These are phyloP conservation scores for Linnaemya tessellans DNA, from an alignment of 2,888 invertebrate genomes.

Conservation along the genomic window DNA sequence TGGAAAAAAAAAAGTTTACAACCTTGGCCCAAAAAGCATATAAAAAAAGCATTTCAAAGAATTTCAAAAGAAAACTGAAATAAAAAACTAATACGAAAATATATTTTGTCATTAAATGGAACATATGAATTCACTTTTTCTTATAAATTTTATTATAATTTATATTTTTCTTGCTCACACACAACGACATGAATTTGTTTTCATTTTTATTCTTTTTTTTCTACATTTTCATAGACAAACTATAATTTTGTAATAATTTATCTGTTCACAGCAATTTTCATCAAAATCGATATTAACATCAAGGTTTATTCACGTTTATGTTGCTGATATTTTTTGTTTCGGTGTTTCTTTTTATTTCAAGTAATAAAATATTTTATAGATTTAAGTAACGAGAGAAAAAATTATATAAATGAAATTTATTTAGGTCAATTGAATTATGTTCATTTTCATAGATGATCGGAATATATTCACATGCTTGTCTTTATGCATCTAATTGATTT, in stretches of 20 bases:
- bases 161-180: constrained; percentile 6
- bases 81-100: constrained; percentile 33
- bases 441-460: constrained; percentile 35
- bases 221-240: constrained; percentile 28
- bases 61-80: constrained; percentile 13
- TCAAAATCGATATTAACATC: constrained; percentile 65
- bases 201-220: not conserved
- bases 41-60: not conserved
- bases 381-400: not conserved
- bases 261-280: constrained; percentile 63
- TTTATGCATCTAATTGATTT: constrained; percentile 54
- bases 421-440: constrained; percentile 61
- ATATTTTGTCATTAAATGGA: constrained; percentile 42
- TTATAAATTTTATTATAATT: constrained; percentile 37
- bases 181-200: not conserved
- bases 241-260: constrained; percentile 58
- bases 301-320: constrained; percentile 47
- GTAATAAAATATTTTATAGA: constrained; percentile 48
- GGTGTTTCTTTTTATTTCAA: not conserved
- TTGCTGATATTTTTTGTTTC: not conserved
- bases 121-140: constrained; percentile 12
- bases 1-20: constrained; percentile 41
- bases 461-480: not conserved
- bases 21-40: constrained; percentile 55
- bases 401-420: constrained; percentile 26